phyloP scores from a whole-genome alignment of 2,888 invertebrate genomes.

The Melinaea menophilus region DNA sequence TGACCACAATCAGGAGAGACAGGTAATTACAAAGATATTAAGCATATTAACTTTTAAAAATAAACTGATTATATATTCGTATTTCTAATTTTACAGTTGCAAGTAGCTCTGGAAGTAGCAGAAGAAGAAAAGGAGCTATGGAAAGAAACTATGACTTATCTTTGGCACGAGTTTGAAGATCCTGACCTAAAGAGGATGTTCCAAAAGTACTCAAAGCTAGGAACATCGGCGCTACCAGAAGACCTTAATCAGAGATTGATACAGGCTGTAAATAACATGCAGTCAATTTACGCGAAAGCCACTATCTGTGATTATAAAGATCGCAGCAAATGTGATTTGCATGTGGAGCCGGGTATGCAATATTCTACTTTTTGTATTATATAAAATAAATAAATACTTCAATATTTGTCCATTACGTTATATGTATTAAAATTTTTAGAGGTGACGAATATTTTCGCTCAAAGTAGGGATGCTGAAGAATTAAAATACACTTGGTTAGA shows the following conservation, averaged over 20 bases:
- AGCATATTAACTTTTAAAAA: not conserved
- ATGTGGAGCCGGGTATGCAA: conserved; percentile 83
- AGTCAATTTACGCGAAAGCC: conserved; percentile 85
- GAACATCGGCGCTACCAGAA: conserved; percentile 85
- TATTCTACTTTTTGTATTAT: not conserved
- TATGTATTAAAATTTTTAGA: conserved; percentile 64
- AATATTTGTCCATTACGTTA: too few species aligned
- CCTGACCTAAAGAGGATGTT: conserved; percentile 85
- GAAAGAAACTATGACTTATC: conserved; percentile 81
- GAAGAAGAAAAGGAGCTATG: conserved; percentile 81
- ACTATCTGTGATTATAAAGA: conserved; percentile 85
- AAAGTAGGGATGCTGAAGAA: conserved; percentile 85
- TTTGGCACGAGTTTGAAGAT: conserved; percentile 85
- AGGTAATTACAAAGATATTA: conserved; percentile 42
- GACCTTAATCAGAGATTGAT: conserved; percentile 80
- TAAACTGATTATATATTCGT: not conserved
- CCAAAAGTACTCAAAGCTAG: conserved; percentile 82
- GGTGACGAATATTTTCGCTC: conserved; percentile 82
- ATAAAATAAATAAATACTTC: not conserved
- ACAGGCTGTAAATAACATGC: conserved; percentile 83
- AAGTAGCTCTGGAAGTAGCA: conserved; percentile 58
- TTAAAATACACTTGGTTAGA: conserved; percentile 87
- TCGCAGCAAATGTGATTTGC: conserved; percentile 81
- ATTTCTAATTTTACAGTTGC: conserved; percentile 46
- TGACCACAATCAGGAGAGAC: conserved; percentile 78